phyloP scores from a whole-genome alignment of 2,888 invertebrate species.

The Lasius fuliginosus region DNA sequence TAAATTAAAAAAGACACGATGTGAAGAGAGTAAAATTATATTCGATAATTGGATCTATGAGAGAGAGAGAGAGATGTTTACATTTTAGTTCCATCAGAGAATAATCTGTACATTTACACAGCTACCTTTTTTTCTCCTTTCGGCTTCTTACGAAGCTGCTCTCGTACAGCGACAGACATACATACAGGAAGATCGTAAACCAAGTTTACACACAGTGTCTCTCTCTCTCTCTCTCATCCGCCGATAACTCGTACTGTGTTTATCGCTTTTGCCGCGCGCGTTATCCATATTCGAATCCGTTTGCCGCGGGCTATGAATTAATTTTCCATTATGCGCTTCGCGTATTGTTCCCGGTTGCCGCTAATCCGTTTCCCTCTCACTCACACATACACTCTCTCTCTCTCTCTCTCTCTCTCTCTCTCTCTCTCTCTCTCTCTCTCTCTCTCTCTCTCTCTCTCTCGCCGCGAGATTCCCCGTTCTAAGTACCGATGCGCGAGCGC shows the following conservation, averaged over 20 bases:
- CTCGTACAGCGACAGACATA: neutral
- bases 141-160: neutral
- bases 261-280: constrained; percentile 9
- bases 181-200: neutral
- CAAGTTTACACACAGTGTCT: neutral
- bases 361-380: constrained; percentile 2
- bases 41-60: neutral
- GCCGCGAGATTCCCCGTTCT: neutral
- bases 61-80: neutral
- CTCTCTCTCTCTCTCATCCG: neutral
- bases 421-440: neutral
- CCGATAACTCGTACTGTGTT: constrained; percentile 16
- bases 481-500: constrained; percentile 32
- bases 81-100: neutral
- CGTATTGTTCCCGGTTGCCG: constrained; percentile 24
- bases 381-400: too few relatives aligned
- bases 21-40: neutral
- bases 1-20: neutral
- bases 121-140: too few relatives aligned
- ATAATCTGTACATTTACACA: neutral
- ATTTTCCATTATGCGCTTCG: constrained; percentile 50
- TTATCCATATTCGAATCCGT: constrained; percentile 18
- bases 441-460: neutral
- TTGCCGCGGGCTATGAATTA: constrained; percentile 41
- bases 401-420: neutral